Evolutionary conservation across 2,113 vertebrate genomes (phyloP).

Genomic region (Gavialis gangeticus): DNA sequence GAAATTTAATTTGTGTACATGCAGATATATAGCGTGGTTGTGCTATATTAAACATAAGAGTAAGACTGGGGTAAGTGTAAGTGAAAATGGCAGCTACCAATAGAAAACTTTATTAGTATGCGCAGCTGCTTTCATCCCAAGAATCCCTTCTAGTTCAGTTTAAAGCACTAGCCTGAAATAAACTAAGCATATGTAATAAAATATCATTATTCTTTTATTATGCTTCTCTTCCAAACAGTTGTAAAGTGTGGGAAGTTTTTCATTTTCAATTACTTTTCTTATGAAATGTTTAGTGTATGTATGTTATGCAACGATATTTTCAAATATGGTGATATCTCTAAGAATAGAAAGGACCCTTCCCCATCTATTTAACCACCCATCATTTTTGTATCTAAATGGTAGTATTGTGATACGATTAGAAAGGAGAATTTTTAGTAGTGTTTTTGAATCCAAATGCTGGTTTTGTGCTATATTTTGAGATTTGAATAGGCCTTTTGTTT

Average conservation of each 20-base stretch:
- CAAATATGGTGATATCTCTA: not conserved
- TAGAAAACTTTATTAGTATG: not conserved
- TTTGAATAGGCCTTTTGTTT: not conserved
- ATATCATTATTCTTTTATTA: conserved; percentile 14
- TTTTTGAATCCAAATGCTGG: not conserved
- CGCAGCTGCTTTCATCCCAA: not conserved
- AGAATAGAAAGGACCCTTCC: not conserved
- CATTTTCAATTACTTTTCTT: not conserved
- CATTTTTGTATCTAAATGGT: not conserved
- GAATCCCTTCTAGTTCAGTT: not conserved
- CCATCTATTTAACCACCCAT: not conserved
- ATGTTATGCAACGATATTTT: not conserved
- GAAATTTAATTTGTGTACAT: not conserved
- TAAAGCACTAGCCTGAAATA: not conserved
- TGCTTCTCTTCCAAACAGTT: not conserved
- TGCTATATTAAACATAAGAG: not conserved
- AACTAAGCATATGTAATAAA: not conserved
- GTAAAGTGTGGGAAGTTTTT: not conserved
- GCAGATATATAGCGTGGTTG: not conserved
- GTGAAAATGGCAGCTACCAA: conserved; percentile 16
- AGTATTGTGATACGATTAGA: not conserved
- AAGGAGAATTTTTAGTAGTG: not conserved
- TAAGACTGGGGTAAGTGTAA: not conserved
- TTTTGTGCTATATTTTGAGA: conserved; percentile 21
- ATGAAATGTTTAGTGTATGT: accelerated